Conservation (phyloP, 2,888 invertebrate genomes). For the Stegana nigrithorax region DNA sequence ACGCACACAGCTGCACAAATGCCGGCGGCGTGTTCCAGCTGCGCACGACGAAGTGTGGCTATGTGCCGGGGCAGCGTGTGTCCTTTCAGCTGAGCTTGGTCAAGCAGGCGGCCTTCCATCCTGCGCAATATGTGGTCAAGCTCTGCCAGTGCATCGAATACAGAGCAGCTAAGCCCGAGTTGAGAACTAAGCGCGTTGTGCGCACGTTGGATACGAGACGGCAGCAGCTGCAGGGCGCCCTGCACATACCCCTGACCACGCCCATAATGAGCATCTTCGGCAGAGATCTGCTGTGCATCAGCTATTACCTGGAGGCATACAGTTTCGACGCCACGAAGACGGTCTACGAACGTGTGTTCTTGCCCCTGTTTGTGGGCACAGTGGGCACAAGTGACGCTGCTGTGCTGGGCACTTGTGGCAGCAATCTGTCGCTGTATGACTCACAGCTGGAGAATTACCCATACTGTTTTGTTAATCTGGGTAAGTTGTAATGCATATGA, state of each 20-base stretch:
- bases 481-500: slow-evolving; percentile 26
- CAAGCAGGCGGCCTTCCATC: background rate
- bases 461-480: slow-evolving; percentile 40
- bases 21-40: slow-evolving; percentile 15
- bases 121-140: slow-evolving; percentile 26
- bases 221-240: slow-evolving; percentile 10
- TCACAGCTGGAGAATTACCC: background rate
- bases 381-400: slow-evolving; percentile 39
- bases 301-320: slow-evolving; percentile 39
- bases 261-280: slow-evolving; percentile 38
- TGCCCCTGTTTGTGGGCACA: slow-evolving; percentile 41
- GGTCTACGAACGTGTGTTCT: slow-evolving; percentile 10
- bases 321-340: background rate
- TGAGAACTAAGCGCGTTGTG: slow-evolving; percentile 32
- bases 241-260: slow-evolving; percentile 43
- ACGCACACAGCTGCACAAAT: background rate
- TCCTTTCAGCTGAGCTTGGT: slow-evolving; percentile 30
- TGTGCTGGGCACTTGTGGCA: slow-evolving; percentile 6
- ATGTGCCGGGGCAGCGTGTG: slow-evolving; percentile 49
- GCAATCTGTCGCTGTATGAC: background rate
- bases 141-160: slow-evolving; percentile 42
- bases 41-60: slow-evolving; percentile 41
- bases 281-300: slow-evolving; percentile 27
- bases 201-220: slow-evolving; percentile 32
- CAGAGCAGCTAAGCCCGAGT: slow-evolving; percentile 31